Evolutionary conservation across 2,888 invertebrate genomes (phyloP).

Genomic region (Drepanosiphum platanoidis): DNA sequence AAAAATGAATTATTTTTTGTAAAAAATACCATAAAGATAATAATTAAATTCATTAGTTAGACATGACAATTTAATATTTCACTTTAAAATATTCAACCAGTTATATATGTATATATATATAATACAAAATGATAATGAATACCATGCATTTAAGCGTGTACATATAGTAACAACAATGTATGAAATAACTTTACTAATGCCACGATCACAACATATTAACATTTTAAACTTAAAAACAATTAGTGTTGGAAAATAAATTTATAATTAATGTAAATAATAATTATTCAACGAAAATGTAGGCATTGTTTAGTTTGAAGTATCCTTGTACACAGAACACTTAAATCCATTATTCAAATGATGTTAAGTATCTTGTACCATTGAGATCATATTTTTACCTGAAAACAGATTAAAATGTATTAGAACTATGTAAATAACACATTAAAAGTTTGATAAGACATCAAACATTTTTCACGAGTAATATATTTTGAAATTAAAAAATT

Average conservation of each 20-base stretch:
- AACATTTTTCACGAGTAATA: no score
- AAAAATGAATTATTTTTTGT: conserved; percentile 14
- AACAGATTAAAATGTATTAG: conserved; percentile 34
- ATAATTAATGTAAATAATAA: conserved; percentile 29
- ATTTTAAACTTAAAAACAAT: conserved; percentile 26
- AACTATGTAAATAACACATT: neutral
- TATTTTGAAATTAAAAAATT: neutral
- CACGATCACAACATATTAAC: conserved; percentile 41
- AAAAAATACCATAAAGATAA: conserved; percentile 19
- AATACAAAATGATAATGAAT: conserved; percentile 20
- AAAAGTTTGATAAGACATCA: neutral
- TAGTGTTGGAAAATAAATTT: conserved; percentile 47
- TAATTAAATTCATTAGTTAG: conserved; percentile 30
- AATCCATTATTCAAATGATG: conserved; percentile 44
- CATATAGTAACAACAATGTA: conserved; percentile 25
- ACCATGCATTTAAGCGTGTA: conserved; percentile 4
- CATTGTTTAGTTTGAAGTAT: conserved; percentile 35
- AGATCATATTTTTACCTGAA: conserved; percentile 52
- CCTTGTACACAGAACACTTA: conserved; percentile 16
- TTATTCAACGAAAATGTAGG: conserved; percentile 19
- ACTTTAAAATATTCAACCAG: conserved; percentile 24
- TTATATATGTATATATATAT: neutral
- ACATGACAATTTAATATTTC: neutral
- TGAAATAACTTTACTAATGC: conserved; percentile 44
- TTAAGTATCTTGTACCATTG: conserved; percentile 43